Percentiles rank a stretch among this genome's conserved stretches.
These are phyloP conservation scores for Microtus pennsylvanicus DNA, from an alignment of 2,113 vertebrate species.

Conservation along the genomic window DNA sequence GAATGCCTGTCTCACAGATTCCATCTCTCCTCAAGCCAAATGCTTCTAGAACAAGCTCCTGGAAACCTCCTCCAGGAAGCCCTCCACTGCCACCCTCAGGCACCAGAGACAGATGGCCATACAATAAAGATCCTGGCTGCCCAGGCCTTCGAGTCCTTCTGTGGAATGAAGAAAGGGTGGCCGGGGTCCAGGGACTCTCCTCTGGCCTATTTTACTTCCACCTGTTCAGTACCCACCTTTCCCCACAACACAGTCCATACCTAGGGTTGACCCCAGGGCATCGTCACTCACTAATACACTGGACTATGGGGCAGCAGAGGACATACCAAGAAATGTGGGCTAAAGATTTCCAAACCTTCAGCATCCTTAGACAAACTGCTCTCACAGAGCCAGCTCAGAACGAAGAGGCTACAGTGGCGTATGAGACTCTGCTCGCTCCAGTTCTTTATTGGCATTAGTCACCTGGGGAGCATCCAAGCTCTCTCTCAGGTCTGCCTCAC, in stretches of 20 bases:
- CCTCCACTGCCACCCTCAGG: background rate
- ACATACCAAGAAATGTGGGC: too few species aligned
- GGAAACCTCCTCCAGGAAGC: background rate
- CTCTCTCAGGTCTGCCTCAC: background rate
- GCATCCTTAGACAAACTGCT: too few species aligned
- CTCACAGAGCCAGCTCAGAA: background rate
- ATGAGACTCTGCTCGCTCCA: too few species aligned
- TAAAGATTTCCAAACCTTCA: background rate
- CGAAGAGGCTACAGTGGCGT: accelerated
- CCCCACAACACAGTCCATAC: background rate
- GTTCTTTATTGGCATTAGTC: background rate
- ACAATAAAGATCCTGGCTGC: background rate
- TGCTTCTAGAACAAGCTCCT: background rate
- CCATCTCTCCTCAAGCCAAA: background rate
- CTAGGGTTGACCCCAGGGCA: background rate
- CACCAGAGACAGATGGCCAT: background rate
- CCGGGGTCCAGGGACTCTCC: background rate
- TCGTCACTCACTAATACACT: accelerated
- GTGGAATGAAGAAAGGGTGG: background rate
- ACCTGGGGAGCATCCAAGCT: accelerated
- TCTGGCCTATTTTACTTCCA: background rate
- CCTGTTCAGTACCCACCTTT: background rate
- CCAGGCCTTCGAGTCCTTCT: background rate
- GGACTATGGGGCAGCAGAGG: background rate
- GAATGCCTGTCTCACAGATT: background rate